A percentile compares a stretch with the other conserved stretches of the same genome.
Conservation (phyloP, 2,797 vertebrate genomes). For the Mallotus villosus region DNA sequence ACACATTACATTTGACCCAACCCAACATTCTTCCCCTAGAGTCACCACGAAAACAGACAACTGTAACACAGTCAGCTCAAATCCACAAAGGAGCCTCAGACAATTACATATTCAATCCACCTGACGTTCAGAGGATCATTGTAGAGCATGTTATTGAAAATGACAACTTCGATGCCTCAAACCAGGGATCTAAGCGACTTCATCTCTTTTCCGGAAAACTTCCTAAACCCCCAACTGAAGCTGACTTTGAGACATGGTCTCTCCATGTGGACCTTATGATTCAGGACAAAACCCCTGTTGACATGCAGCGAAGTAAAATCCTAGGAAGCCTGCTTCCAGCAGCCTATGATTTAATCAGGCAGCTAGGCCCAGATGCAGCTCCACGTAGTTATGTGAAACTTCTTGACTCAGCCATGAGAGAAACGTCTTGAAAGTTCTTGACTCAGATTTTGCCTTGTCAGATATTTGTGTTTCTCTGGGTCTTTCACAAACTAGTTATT, state of each 20-base stretch:
- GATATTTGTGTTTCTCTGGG: too few species aligned
- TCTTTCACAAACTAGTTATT: too few species aligned
- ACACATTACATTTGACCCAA: too few species aligned
- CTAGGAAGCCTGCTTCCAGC: slow-evolving; percentile 23
- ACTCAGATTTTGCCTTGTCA: not conserved
- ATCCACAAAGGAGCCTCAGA: too few species aligned
- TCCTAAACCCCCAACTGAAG: slow-evolving; percentile 4
- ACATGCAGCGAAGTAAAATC: slow-evolving; percentile 5
- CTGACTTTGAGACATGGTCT: slow-evolving; percentile 20
- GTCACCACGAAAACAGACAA: too few species aligned
- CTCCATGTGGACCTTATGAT: slow-evolving; percentile 23
- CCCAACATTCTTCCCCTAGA: too few species aligned
- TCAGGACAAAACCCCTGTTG: slow-evolving; percentile 11
- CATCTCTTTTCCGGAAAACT: slow-evolving; percentile 14
- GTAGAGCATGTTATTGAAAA: slow-evolving; percentile 23
- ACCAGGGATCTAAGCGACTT: slow-evolving; percentile 15
- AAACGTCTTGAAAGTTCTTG: not conserved
- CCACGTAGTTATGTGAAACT: not conserved
- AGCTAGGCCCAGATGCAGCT: slow-evolving; percentile 7
- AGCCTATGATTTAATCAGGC: slow-evolving; percentile 12
- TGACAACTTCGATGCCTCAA: not conserved
- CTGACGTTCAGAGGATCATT: slow-evolving; percentile 12
- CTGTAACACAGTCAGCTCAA: too few species aligned
- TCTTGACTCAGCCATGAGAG: not conserved
- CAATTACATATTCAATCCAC: slow-evolving; percentile 21